Percentiles rank a stretch among this genome's conserved stretches.
These are phyloP conservation scores for Fissipunctia ypsillon DNA, from an alignment of 2,888 invertebrate genomes.

Conservation along the genomic window DNA sequence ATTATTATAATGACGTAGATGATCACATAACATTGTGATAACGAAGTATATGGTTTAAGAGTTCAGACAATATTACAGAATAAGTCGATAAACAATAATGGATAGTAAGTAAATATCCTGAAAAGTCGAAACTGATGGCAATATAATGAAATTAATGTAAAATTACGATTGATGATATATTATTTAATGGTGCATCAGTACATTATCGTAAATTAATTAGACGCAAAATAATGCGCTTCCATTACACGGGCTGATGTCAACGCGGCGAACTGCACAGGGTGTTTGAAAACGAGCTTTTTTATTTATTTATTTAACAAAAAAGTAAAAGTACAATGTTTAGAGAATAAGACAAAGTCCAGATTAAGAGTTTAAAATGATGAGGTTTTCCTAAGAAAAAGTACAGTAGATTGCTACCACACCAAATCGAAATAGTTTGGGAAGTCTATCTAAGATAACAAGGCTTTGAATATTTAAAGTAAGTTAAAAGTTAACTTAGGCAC, in stretches of 20 bases:
- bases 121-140: constrained; percentile 40
- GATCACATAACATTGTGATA: not conserved
- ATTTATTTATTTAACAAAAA: not conserved
- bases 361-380: not conserved
- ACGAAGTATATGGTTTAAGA: not conserved
- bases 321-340: not conserved
- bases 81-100: not conserved
- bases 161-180: constrained; percentile 67
- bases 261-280: constrained; percentile 66
- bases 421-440: too few species aligned
- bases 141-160: constrained; percentile 50
- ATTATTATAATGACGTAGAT: not conserved
- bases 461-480: too few species aligned
- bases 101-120: constrained; percentile 14
- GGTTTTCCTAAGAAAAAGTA: too few species aligned
- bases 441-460: too few species aligned
- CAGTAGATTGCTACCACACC: too few species aligned
- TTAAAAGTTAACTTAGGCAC: not conserved
- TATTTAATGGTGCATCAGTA: constrained; percentile 74
- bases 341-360: not conserved
- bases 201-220: constrained; percentile 87
- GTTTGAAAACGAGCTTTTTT: constrained; percentile 38
- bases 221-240: constrained; percentile 79
- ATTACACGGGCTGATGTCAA: constrained; percentile 75
- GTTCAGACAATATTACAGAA: not conserved